Evolutionary conservation across 2,888 invertebrate genomes (phyloP).

Genomic region (Digitonthophagus gazella): DNA sequence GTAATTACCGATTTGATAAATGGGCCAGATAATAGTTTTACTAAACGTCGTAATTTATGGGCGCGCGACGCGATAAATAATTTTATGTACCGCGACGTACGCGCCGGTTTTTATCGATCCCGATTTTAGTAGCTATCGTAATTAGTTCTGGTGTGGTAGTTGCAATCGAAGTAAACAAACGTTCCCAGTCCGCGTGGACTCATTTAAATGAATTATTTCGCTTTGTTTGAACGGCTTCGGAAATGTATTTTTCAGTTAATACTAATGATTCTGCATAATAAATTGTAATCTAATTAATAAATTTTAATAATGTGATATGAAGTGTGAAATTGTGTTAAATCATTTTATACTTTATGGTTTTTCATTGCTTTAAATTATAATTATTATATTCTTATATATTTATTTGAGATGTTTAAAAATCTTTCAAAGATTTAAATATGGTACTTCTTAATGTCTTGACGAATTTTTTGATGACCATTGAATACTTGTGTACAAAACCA

Average conservation of each 20-base stretch:
- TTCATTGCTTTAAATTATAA: no score
- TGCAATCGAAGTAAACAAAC: background rate
- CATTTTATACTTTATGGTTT: no score
- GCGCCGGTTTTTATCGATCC: background rate
- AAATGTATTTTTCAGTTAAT: background rate
- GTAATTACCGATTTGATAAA: slow-evolving; percentile 26
- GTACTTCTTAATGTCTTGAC: no score
- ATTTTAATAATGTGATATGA: no score
- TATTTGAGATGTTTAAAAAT: no score
- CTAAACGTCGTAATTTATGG: slow-evolving; percentile 23
- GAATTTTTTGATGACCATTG: no score
- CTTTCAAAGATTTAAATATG: no score
- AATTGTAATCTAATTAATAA: background rate
- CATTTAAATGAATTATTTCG: background rate
- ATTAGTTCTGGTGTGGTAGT: background rate
- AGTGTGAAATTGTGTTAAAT: no score
- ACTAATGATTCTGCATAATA: background rate
- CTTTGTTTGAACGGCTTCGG: no score
- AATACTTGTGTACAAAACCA: no score
- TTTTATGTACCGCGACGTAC: slow-evolving; percentile 2
- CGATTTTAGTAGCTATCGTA: background rate
- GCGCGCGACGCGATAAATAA: slow-evolving; percentile 18
- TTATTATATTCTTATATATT: no score
- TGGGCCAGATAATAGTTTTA: slow-evolving; percentile 25
- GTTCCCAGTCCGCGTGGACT: background rate